A percentile compares a stretch with the other conserved stretches of the same genome.
Evolutionary conservation across 1,140 invertebrate genomes (phyloP).

Genomic region (Bombyx mandarina): DNA sequence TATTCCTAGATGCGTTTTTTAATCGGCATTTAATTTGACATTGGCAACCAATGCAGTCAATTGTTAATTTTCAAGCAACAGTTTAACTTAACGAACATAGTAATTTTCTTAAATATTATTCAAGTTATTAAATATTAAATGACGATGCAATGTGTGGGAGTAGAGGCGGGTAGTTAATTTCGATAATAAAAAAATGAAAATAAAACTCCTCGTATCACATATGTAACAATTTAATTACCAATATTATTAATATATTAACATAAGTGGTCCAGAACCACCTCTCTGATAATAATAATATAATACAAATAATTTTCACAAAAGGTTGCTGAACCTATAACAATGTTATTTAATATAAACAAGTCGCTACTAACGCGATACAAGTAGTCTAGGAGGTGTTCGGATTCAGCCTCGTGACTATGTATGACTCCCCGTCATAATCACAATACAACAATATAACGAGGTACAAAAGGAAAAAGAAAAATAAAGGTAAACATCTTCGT

Average conservation of each 20-base stretch:
- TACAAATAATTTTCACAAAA: conserved; percentile 64
- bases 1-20: too few species aligned
- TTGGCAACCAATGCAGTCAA: too few species aligned
- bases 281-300: conserved; percentile 65
- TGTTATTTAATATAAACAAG: conserved; percentile 40
- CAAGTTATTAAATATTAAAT: too few species aligned
- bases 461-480: conserved; percentile 50
- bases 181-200: neutral
- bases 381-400: conserved; percentile 30
- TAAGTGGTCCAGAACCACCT: conserved; percentile 62
- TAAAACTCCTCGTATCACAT: conserved; percentile 23
- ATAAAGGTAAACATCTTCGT: conserved; percentile 41
- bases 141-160: neutral
- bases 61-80: too few species aligned
- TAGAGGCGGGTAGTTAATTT: neutral
- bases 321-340: conserved; percentile 62
- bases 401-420: conserved; percentile 34
- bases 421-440: conserved; percentile 27
- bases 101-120: too few species aligned
- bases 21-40: too few species aligned
- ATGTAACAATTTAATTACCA: conserved; percentile 70
- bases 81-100: too few species aligned
- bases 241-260: conserved; percentile 71
- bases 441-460: conserved; percentile 47
- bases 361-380: conserved; percentile 30